Conservation (phyloP, 1,140 invertebrate genomes). For the Melipona quadrifasciata region DNA sequence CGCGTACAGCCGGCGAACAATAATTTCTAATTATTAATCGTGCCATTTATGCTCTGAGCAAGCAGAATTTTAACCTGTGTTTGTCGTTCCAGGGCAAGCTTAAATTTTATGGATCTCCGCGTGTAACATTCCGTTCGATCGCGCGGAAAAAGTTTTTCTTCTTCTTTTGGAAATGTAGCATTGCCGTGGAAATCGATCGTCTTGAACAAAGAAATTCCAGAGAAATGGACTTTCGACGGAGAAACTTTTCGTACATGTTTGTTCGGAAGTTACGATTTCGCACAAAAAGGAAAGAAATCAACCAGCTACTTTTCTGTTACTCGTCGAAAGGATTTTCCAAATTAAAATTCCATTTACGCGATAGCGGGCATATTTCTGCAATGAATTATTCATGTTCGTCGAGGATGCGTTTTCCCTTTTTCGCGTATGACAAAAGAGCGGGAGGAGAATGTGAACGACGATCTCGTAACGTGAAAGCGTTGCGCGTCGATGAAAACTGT, state of each 20-base stretch:
- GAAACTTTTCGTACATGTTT: neutral
- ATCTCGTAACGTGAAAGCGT: neutral
- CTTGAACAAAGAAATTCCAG: too few relatives aligned
- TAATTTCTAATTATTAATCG: too few relatives aligned
- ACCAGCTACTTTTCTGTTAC: neutral
- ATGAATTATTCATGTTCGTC: neutral
- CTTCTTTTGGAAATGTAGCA: neutral
- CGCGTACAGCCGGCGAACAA: neutral
- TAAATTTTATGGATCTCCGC: neutral
- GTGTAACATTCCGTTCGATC: neutral
- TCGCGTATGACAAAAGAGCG: neutral
- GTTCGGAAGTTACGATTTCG: neutral
- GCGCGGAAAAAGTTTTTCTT: neutral
- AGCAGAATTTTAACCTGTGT: neutral
- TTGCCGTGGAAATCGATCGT: neutral
- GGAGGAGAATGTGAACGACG: neutral
- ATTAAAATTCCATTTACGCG: neutral
- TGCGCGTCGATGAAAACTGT: neutral
- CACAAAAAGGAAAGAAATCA: neutral
- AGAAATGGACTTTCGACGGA: neutral
- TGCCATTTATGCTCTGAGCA: neutral
- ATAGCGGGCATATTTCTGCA: neutral
- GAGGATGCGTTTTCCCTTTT: neutral
- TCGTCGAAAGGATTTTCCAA: neutral
- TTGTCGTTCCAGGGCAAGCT: neutral